phyloP scores from a whole-genome alignment of 2,113 vertebrate species.

The Aix galericulata region DNA sequence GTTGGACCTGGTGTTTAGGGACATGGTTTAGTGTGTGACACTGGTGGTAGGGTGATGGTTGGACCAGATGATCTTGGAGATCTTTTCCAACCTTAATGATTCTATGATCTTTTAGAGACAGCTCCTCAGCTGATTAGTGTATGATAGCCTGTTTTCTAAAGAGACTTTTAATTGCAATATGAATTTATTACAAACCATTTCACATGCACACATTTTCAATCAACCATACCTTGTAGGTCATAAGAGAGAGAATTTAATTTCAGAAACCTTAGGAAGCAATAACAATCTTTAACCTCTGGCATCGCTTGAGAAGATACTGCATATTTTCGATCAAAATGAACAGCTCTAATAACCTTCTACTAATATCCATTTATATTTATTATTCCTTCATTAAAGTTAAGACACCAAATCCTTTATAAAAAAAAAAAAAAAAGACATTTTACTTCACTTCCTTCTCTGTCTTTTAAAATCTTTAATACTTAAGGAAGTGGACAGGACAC shows the following conservation, averaged over 20 bases:
- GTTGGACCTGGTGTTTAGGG: too few species aligned
- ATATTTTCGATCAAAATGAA: slow-evolving; percentile 49
- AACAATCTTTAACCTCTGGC: slow-evolving; percentile 61
- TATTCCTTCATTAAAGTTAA: slow-evolving; percentile 56
- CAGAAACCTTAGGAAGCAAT: slow-evolving; percentile 22
- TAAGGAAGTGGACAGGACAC: background rate
- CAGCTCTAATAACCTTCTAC: slow-evolving; percentile 24
- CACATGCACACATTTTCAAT: background rate
- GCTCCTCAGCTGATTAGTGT: background rate
- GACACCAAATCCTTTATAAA: slow-evolving; percentile 17
- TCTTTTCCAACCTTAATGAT: too few species aligned
- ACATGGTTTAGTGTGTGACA: too few species aligned
- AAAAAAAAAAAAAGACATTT: background rate
- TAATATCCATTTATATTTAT: slow-evolving; percentile 61
- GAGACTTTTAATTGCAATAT: slow-evolving; percentile 22
- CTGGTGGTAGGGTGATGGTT: too few species aligned
- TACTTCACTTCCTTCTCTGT: slow-evolving; percentile 2
- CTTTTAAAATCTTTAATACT: slow-evolving; percentile 45
- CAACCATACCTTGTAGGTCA: slow-evolving; percentile 22
- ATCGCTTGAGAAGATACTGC: background rate
- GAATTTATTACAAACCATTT: slow-evolving; percentile 36
- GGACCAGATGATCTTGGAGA: too few species aligned
- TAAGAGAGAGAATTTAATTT: slow-evolving; percentile 52
- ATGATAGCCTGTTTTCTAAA: slow-evolving; percentile 15
- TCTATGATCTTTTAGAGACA: background rate